Conservation (phyloP, 2,113 vertebrate species). For the Pollachius pollachius region DNA sequence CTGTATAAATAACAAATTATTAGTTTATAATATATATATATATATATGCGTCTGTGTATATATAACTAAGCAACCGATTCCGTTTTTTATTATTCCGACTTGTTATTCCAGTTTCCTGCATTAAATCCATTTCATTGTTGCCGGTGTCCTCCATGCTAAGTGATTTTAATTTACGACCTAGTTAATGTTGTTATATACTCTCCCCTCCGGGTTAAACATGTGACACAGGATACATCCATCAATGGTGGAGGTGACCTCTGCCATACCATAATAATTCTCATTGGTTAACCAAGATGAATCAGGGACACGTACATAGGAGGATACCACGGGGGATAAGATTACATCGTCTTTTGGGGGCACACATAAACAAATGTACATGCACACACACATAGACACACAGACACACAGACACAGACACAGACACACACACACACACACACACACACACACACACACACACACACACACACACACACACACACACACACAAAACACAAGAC, state of each 20-base stretch:
- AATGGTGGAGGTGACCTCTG: slow-evolving; percentile 48
- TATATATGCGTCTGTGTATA: not conserved
- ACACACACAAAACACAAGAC: not conserved
- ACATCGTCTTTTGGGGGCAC: slow-evolving; percentile 20
- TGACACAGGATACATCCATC: slow-evolving; percentile 55
- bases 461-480: slow-evolving; percentile 5
- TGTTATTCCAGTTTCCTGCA: not conserved
- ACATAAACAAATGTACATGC: not conserved
- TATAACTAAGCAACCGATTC: not conserved
- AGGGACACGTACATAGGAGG: slow-evolving; percentile 36
- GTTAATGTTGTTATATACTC: slow-evolving; percentile 47
- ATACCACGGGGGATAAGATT: slow-evolving; percentile 40
- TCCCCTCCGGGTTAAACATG: slow-evolving; percentile 50
- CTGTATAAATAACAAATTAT: no score
- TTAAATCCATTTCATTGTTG: not conserved
- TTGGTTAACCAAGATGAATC: slow-evolving; percentile 64
- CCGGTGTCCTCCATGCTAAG: slow-evolving; percentile 11
- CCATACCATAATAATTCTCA: slow-evolving; percentile 47
- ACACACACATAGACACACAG: not conserved
- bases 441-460: slow-evolving; percentile 13
- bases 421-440: slow-evolving; percentile 5
- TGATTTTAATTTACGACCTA: slow-evolving; percentile 39
- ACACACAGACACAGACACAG: slow-evolving; percentile 4
- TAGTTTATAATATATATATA: not conserved
- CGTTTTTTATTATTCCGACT: not conserved